Conservation (phyloP, 1,140 invertebrate species). For the Zaprionus tsacasi region DNA sequence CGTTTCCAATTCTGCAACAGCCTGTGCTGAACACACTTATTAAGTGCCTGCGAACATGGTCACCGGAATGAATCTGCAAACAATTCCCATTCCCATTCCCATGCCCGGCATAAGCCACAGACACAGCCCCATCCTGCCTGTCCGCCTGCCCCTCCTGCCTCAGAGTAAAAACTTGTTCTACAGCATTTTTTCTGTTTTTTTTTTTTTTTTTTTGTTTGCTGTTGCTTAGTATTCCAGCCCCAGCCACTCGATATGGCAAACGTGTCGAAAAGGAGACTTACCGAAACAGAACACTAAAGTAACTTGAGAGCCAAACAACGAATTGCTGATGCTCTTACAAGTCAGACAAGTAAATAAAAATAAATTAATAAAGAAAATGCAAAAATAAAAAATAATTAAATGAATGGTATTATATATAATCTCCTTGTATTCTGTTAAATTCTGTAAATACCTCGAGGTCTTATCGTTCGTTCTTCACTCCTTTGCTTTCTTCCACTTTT, state of each 20-base stretch:
- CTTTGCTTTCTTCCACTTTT: slow-evolving; percentile 27
- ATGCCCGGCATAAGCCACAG: slow-evolving; percentile 65
- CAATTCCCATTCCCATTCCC: slow-evolving; percentile 43
- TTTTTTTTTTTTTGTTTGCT: slow-evolving; percentile 32
- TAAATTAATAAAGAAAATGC: not conserved
- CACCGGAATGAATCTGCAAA: slow-evolving; percentile 40
- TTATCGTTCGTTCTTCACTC: slow-evolving; percentile 23
- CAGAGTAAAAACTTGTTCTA: slow-evolving; percentile 67
- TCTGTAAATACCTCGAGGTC: not conserved
- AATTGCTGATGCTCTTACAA: slow-evolving; percentile 19
- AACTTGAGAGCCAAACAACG: slow-evolving; percentile 26
- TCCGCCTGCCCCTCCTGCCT: not conserved
- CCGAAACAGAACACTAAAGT: slow-evolving; percentile 26
- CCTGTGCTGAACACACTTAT: slow-evolving; percentile 49
- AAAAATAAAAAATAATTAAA: not conserved
- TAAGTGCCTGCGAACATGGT: slow-evolving; percentile 64
- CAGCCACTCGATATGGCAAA: slow-evolving; percentile 49
- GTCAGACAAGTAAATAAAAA: not conserved
- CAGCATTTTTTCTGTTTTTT: slow-evolving; percentile 65
- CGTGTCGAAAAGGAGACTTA: slow-evolving; percentile 43
- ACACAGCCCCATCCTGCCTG: slow-evolving; percentile 3
- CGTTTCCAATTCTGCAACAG: not conserved
- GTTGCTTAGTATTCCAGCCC: slow-evolving; percentile 25
- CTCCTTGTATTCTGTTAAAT: not conserved
- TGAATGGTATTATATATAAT: too few relatives aligned